A percentile compares a stretch with the other conserved stretches of the same genome.
Conservation (phyloP, 2,113 vertebrate genomes). For the Cichladusa arquata region DNA sequence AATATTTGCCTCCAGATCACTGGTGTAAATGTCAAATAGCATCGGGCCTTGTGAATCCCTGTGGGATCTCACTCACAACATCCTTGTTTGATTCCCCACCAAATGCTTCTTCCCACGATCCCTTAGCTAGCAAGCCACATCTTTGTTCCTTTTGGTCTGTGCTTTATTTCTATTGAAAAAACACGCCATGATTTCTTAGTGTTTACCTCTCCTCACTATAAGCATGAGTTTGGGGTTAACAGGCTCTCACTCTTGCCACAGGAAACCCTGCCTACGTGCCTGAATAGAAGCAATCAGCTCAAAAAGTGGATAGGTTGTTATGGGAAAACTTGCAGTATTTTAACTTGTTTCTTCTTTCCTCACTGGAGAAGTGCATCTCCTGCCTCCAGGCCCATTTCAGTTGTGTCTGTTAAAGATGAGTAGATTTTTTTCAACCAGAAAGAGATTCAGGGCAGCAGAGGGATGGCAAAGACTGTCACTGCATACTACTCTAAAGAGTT, state of each 20-base stretch:
- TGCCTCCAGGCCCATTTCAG: not conserved
- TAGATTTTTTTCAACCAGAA: not conserved
- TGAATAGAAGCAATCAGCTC: not conserved
- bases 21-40: not conserved
- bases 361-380: not conserved
- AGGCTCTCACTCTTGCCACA: not conserved
- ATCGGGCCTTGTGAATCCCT: not conserved
- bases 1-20: not conserved
- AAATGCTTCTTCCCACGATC: not conserved
- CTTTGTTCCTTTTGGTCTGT: not conserved
- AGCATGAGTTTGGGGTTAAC: not conserved
- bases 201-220: not conserved
- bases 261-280: not conserved
- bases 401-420: not conserved
- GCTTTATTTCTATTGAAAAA: not conserved
- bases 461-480: not conserved
- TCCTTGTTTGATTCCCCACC: not conserved
- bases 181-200: not conserved
- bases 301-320: not conserved
- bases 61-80: not conserved
- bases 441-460: not conserved
- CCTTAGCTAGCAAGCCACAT: not conserved
- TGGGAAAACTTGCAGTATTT: not conserved
- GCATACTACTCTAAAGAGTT: not conserved
- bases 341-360: not conserved